These are phyloP conservation scores for Sinocyclocheilus anshuiensis DNA, from an alignment of 2,113 vertebrate genomes.

Conservation along the genomic window DNA sequence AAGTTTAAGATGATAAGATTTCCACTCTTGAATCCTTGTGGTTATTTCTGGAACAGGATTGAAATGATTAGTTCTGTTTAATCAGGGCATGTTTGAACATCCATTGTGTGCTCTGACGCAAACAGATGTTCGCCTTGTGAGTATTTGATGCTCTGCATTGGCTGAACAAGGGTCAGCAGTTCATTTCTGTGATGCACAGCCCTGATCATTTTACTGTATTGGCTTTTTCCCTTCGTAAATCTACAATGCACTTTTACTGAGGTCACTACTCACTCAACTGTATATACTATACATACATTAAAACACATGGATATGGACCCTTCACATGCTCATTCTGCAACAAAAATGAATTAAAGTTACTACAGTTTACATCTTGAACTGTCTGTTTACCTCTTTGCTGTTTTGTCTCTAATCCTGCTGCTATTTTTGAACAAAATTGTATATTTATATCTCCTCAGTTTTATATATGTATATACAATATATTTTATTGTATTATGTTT, in stretches of 20 bases:
- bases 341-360: background rate
- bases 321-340: background rate
- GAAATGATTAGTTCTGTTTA: constrained; percentile 38
- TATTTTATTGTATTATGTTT: background rate
- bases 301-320: background rate
- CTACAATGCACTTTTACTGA: background rate
- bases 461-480: background rate
- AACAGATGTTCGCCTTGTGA: constrained; percentile 25
- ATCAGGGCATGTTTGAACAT: constrained; percentile 14
- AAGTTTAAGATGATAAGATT: constrained; percentile 22
- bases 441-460: background rate
- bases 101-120: background rate
- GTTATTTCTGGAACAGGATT: constrained; percentile 3
- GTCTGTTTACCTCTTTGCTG: background rate
- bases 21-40: background rate
- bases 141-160: background rate
- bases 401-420: background rate
- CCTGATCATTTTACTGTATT: background rate
- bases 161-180: background rate
- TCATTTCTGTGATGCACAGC: background rate
- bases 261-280: background rate
- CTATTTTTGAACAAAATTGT: background rate
- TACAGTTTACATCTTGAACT: background rate
- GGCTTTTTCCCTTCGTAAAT: background rate
- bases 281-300: background rate